Conservation (phyloP, 2,113 vertebrate species). For the Tor tambroides region DNA sequence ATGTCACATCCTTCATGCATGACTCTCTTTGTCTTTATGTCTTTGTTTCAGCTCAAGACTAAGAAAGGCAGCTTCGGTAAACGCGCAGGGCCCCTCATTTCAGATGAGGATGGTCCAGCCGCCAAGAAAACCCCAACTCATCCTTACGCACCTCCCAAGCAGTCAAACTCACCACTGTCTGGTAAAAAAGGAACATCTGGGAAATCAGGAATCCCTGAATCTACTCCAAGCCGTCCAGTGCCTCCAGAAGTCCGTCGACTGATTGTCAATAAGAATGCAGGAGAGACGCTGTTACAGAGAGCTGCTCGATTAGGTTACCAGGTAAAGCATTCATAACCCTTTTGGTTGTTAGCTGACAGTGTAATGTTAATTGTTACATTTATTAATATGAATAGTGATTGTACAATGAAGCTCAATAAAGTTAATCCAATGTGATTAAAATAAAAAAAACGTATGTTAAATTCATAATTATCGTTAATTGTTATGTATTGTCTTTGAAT, state of each 20-base stretch:
- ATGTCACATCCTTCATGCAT: constrained; percentile 34
- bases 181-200: constrained; percentile 75
- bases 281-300: constrained; percentile 93
- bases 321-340: constrained; percentile 70
- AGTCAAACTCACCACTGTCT: constrained; percentile 64
- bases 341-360: neutral
- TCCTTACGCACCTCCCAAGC: constrained; percentile 70
- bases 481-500: no score
- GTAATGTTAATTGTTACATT: neutral
- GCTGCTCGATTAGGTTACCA: constrained; percentile 95
- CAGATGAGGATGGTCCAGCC: constrained; percentile 63
- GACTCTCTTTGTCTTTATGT: constrained; percentile 44
- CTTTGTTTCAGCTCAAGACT: constrained; percentile 70
- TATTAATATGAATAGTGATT: neutral
- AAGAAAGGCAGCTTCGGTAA: constrained; percentile 74
- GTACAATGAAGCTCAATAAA: neutral
- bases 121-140: constrained; percentile 71
- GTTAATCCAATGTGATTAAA: neutral
- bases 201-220: constrained; percentile 73
- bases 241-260: constrained; percentile 92
- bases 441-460: neutral
- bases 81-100: constrained; percentile 58
- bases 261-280: constrained; percentile 97
- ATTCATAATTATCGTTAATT: neutral
- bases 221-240: constrained; percentile 74